Evolutionary conservation across 2,113 vertebrate species (phyloP).

Genomic region (Paramormyrops kingsleyae): DNA sequence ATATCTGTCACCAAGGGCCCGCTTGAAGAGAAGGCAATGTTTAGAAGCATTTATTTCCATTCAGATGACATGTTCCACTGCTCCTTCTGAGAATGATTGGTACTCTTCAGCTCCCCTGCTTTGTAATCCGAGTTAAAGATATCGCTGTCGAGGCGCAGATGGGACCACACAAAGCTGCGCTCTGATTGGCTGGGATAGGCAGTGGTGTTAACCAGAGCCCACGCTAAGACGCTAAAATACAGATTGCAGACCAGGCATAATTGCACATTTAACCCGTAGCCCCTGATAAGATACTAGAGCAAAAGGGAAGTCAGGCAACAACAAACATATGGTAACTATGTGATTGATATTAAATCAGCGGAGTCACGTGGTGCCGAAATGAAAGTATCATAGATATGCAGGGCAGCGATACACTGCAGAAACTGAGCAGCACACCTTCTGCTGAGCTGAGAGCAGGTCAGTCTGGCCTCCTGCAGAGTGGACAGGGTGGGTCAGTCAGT

Average conservation of each 20-base stretch:
- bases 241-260: not conserved
- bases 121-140: conserved; percentile 2
- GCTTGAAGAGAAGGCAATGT: not conserved
- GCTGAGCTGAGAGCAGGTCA: not conserved
- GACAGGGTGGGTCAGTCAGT: not conserved
- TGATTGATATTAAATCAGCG: not conserved
- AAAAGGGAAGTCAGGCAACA: not conserved
- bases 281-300: not conserved
- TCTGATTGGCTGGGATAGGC: conserved; percentile 2
- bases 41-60: conserved; percentile 38
- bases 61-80: conserved; percentile 40
- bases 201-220: not conserved
- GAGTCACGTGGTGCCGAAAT: not conserved
- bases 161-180: not conserved
- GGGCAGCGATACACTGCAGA: not conserved
- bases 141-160: not conserved
- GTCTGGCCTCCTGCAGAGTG: not conserved
- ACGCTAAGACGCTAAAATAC: not conserved
- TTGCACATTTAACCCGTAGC: not conserved
- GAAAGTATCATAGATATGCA: not conserved
- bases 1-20: conserved; percentile 46
- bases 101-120: not conserved
- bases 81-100: not conserved
- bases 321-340: not conserved
- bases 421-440: not conserved